A percentile compares a stretch with the other conserved stretches of the same genome.
phyloP scores from a whole-genome alignment of 2,888 invertebrate species.

The Bellardia pandia region DNA sequence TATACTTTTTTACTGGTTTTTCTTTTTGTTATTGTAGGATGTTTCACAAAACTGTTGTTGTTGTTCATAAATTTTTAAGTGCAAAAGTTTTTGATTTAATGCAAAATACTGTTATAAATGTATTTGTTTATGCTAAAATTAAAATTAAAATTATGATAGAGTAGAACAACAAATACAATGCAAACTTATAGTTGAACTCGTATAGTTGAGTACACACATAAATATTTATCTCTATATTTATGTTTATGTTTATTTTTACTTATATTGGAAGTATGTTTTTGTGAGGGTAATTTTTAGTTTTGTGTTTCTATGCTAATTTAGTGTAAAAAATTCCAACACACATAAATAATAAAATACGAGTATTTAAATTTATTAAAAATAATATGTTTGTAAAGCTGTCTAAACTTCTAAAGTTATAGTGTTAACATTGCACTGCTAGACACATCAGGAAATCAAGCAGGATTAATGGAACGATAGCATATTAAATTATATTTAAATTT shows the following conservation, averaged over 20 bases:
- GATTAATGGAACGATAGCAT: no score
- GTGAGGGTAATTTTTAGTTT: neutral
- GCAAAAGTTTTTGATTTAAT: slow-evolving; percentile 73
- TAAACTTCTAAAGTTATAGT: no score
- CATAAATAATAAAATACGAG: slow-evolving; percentile 19
- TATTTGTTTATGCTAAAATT: slow-evolving; percentile 64
- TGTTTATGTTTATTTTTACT: neutral
- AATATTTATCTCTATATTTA: neutral
- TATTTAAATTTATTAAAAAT: slow-evolving; percentile 43
- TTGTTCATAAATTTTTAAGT: slow-evolving; percentile 67
- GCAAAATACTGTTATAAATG: slow-evolving; percentile 68
- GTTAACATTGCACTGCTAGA: no score
- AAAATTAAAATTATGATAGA: slow-evolving; percentile 50
- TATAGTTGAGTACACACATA: neutral
- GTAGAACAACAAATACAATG: slow-evolving; percentile 22
- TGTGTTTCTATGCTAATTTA: slow-evolving; percentile 11
- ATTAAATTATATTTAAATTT: no score
- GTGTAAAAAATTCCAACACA: slow-evolving; percentile 15
- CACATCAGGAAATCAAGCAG: no score
- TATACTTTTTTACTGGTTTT: slow-evolving; percentile 20
- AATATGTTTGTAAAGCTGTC: neutral
- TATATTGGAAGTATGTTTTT: neutral
- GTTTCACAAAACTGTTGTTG: slow-evolving; percentile 45
- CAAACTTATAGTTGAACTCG: slow-evolving; percentile 7
- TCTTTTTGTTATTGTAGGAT: slow-evolving; percentile 49